These are phyloP conservation scores for Tadarida brasiliensis DNA, from an alignment of 2,797 vertebrate genomes.

Conservation along the genomic window DNA sequence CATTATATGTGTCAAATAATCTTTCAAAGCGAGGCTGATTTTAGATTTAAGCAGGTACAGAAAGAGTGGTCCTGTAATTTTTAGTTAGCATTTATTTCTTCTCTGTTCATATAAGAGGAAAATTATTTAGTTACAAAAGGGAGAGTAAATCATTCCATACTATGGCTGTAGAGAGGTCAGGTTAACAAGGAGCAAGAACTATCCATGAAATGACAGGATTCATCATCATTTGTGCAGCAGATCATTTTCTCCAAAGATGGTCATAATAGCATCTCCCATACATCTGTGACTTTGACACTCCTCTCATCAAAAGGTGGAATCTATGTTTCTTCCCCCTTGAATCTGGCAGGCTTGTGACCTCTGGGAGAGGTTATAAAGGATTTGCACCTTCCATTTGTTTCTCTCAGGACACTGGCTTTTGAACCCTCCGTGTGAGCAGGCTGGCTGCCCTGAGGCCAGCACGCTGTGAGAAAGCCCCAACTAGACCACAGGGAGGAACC, in stretches of 20 bases:
- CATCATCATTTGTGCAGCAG: neutral
- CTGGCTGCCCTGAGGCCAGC: neutral
- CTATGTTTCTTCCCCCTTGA: neutral
- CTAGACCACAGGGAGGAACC: neutral
- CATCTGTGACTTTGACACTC: neutral
- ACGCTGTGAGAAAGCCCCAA: neutral
- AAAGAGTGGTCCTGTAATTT: slow-evolving; percentile 7
- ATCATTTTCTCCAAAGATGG: slow-evolving; percentile 26
- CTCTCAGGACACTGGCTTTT: neutral
- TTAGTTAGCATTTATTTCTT: slow-evolving; percentile 50
- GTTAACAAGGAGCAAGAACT: neutral
- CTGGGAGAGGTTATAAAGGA: neutral
- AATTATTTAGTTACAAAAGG: slow-evolving; percentile 9
- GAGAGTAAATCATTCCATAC: neutral
- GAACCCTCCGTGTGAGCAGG: neutral
- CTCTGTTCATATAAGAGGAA: slow-evolving; percentile 38
- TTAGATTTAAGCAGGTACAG: slow-evolving; percentile 16
- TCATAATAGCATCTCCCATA: neutral
- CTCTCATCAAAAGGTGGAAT: neutral
- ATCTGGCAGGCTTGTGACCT: neutral
- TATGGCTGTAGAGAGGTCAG: neutral
- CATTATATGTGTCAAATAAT: slow-evolving; percentile 3
- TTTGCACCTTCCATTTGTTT: neutral
- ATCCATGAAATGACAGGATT: neutral
- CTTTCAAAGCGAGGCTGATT: slow-evolving; percentile 51